Evolutionary conservation across 2,888 invertebrate species (phyloP), one percentile per base, ranked within the genome.

Genomic region (Erebia epiphron): DNA sequence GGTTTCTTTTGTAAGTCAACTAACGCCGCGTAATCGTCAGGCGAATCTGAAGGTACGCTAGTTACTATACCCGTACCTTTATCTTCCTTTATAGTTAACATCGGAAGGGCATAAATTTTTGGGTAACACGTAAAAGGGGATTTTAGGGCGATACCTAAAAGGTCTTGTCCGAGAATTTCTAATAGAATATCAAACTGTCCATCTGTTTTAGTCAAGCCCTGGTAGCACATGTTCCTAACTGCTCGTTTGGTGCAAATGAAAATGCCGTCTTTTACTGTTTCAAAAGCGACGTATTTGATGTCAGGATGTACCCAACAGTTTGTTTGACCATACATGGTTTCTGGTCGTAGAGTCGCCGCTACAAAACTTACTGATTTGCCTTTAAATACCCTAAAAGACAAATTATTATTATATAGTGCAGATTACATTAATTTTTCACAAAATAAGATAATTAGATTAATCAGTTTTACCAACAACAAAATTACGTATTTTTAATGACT

Each of bases 281-380:
- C 94, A 86, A 98, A 97, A 1, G 97, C 98, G 76, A 99, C 95
- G 84, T 99, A 99, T 76, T 95, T 96, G 84, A 99, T 97, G 83
- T 99, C 98, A 0, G 99, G 99, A 82, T 97, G 97, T 4, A 99
- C 88, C 99, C 99, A 99, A 86, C 99, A 99, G 86, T 99, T 99
- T 0, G 99, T 99, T 93, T 99, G 99, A 0, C 99, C 99, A 84
- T 99, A 99, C 99, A 99, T 99, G 1, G 99, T 99, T 93, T 99
- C 99, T 1, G 99, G 99, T 72, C 99, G 95, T n/a, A 99, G 92
- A 7, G 99, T 99, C 10, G 99, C 99, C 18, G 99, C 99, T 13
- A 99, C 98, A 73, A 99, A 94, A 85, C 92, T 98, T n/a, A 98
- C 94, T 72, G 94, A 86, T 83, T 94, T 94, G 63, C 91, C 91